Conservation (phyloP, 2,888 invertebrate species). For the Eupithecia abbreviata region DNA sequence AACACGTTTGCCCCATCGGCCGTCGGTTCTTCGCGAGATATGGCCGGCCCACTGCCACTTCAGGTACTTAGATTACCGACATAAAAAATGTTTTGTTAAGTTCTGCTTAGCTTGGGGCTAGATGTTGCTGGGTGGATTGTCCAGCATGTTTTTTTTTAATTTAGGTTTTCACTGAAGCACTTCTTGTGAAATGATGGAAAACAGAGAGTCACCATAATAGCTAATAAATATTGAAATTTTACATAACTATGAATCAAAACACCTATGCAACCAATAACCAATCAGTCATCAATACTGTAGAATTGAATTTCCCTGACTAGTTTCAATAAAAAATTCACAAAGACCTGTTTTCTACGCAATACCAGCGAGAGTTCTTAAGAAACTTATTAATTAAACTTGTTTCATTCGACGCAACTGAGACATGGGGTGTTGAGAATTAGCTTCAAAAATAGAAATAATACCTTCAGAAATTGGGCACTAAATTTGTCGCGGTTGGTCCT, state of each 20-base stretch:
- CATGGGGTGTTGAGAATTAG: conserved; percentile 77
- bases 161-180: background rate
- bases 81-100: no score
- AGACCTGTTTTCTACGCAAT: conserved; percentile 18
- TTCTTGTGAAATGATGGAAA: background rate
- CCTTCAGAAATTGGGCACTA: background rate
- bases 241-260: background rate
- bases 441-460: conserved; percentile 45
- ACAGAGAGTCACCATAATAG: background rate
- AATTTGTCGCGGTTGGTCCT: background rate
- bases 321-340: background rate
- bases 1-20: no score
- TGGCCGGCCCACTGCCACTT: no score
- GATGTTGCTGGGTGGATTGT: no score
- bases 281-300: background rate
- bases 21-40: no score
- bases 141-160: no score
- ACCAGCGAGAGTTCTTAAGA: conserved; percentile 42
- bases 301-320: background rate
- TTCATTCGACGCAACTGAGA: conserved; percentile 74
- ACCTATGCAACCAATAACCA: background rate
- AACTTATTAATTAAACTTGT: conserved; percentile 80
- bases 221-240: background rate
- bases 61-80: no score
- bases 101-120: no score